A percentile compares a stretch with the other conserved stretches of the same genome.
These are phyloP conservation scores for Onychorhynchus coronatus DNA, from an alignment of 2,113 vertebrate species.

Conservation along the genomic window DNA sequence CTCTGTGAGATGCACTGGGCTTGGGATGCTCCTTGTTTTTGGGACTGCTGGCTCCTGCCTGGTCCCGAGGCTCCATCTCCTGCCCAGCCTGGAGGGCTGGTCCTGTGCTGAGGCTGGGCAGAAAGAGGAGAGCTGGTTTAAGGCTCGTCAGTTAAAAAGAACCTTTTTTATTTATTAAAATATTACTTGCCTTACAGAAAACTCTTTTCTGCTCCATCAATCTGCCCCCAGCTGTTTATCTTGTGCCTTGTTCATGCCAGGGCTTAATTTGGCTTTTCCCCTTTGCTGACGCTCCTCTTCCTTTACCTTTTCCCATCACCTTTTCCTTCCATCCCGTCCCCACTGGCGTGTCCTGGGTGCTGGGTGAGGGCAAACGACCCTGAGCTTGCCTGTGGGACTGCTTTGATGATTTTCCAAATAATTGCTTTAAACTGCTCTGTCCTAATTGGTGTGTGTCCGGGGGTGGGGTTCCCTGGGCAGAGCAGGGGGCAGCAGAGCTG, in stretches of 20 bases:
- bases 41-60: neutral
- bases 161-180: neutral
- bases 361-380: neutral
- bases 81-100: neutral
- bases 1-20: rapidly evolving
- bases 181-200: neutral
- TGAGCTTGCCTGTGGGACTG: neutral
- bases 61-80: rapidly evolving
- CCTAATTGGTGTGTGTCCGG: neutral
- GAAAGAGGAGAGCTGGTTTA: neutral
- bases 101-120: neutral
- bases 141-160: neutral
- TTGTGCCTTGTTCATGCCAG: neutral
- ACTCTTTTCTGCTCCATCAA: neutral
- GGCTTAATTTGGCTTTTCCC: neutral
- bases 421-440: neutral
- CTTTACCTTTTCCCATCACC: neutral
- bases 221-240: neutral
- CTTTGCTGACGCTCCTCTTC: neutral
- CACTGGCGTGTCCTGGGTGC: neutral
- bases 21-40: neutral
- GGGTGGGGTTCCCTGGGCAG: neutral
- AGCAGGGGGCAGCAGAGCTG: neutral
- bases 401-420: neutral
- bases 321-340: neutral